Evolutionary conservation across 2,888 invertebrate species (phyloP).

Genomic region (Idaea aversata): DNA sequence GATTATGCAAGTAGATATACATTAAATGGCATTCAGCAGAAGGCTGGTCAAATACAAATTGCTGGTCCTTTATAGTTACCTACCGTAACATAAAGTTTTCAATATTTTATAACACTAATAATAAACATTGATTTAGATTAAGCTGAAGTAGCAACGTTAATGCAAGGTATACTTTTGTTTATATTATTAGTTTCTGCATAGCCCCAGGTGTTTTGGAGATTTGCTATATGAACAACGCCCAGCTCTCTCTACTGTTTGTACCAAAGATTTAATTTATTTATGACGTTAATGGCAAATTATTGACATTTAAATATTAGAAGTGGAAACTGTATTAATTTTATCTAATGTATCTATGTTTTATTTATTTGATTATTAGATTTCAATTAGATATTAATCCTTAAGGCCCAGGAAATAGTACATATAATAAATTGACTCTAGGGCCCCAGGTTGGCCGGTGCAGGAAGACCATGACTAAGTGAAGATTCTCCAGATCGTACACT

Average conservation of each 20-base stretch:
- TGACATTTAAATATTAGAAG: background rate
- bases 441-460: too few relatives aligned
- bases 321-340: background rate
- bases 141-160: background rate
- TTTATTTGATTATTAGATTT: background rate
- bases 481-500: too few relatives aligned
- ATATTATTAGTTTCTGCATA: background rate
- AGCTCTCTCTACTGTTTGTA: background rate
- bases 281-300: background rate
- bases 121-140: background rate
- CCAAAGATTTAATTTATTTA: background rate
- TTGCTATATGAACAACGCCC: background rate
- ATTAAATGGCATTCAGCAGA: too few relatives aligned
- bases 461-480: too few relatives aligned
- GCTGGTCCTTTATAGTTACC: too few relatives aligned
- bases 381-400: background rate
- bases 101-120: background rate
- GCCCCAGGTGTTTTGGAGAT: background rate
- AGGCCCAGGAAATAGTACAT: background rate
- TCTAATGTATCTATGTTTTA: background rate
- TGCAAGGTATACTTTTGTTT: background rate
- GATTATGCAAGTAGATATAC: too few relatives aligned
- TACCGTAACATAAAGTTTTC: background rate
- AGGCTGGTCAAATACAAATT: too few relatives aligned
- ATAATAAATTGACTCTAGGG: too few relatives aligned